Base-by-base conservation (phyloP, 2,888 invertebrate species). In the Meloe dianella region DNA sequence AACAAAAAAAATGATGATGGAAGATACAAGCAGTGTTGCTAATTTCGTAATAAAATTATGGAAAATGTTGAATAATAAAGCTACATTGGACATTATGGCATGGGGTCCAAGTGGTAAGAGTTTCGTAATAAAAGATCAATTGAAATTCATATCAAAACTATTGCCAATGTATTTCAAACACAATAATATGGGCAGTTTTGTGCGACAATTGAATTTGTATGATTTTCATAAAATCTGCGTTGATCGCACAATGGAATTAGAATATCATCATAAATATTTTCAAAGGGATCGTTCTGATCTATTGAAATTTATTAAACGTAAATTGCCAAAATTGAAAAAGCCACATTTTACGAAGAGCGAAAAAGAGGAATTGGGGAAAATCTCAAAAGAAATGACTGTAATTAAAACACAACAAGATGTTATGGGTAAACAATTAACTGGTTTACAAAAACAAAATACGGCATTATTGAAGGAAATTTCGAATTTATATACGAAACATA, bases 151-250 rank as follows among this genome's bases (percentile, higher is more conserved):
- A 0, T 89, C 92, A 66, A 93, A 96, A 77, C 86, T 98, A 20
- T 85, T 98, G 69, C 98, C 98, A 0, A 87, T 92, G 58, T 98
- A 97, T 82, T 98, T 97, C 85, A 98, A 98, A 86, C 98, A 98
- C 84, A 97, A 94, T 84, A 98, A 98, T 81, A 93, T 98, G 91
- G 95, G 97, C 65, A 97, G 97, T 82, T 97, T 98, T 82, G 94
- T 98, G 66, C 86, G 98, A 4, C 98, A 98, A 80, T 86, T 98
- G 57, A 98, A 98, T 84, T 97, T 98, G 96, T 98, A 97, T 88
- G 97, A 97, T 32, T 98, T 98, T 84, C 94, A 95, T 78, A 98
- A 98, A 85, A 93, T 96, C 63, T 91, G 94, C 5, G 90, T 95
- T 10, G 96, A 96, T 77, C 94, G 94, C 79, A 89, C 89, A 74